phyloP scores from a whole-genome alignment of 2,888 invertebrate species.

The Caenorhabditis panamensis region DNA sequence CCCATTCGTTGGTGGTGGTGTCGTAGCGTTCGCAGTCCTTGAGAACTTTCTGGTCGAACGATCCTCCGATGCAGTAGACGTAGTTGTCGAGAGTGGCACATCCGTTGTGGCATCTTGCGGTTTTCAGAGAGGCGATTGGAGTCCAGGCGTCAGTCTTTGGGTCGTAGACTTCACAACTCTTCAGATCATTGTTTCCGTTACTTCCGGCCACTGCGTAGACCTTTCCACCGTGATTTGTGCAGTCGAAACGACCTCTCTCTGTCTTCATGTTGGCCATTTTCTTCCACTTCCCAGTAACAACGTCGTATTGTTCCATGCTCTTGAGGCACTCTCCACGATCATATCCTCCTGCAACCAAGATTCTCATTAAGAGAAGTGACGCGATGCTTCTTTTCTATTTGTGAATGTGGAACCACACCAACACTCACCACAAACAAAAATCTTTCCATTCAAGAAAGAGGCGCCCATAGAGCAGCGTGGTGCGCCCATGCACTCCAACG shows the following conservation, averaged over 20 bases:
- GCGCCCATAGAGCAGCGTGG: conserved; percentile 89
- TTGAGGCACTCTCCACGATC: conserved; percentile 90
- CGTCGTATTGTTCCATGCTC: conserved; percentile 86
- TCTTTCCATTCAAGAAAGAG: conserved; percentile 86
- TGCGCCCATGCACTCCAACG: conserved; percentile 85
- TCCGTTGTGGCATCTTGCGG: conserved; percentile 81
- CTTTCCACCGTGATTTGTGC: conserved; percentile 85
- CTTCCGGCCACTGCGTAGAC: conserved; percentile 86
- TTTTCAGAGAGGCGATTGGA: conserved; percentile 65
- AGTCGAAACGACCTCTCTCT: conserved; percentile 89
- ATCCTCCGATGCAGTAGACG: conserved; percentile 89
- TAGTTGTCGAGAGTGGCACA: conserved; percentile 86
- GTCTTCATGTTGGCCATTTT: conserved; percentile 87
- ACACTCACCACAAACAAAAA: conserved; percentile 87
- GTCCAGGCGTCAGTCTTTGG: conserved; percentile 85
- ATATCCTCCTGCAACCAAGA: conserved; percentile 86
- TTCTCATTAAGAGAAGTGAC: not conserved
- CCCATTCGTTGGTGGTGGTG: conserved; percentile 85
- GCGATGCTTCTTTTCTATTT: not conserved
- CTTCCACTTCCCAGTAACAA: conserved; percentile 87
- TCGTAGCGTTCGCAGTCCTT: conserved; percentile 87
- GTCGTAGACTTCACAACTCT: conserved; percentile 86
- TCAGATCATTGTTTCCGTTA: conserved; percentile 89
- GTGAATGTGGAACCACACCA: not conserved
- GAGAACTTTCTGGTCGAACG: conserved; percentile 87